phyloP scores from a whole-genome alignment of 2,888 invertebrate species.

The Octonoba sinensis region DNA sequence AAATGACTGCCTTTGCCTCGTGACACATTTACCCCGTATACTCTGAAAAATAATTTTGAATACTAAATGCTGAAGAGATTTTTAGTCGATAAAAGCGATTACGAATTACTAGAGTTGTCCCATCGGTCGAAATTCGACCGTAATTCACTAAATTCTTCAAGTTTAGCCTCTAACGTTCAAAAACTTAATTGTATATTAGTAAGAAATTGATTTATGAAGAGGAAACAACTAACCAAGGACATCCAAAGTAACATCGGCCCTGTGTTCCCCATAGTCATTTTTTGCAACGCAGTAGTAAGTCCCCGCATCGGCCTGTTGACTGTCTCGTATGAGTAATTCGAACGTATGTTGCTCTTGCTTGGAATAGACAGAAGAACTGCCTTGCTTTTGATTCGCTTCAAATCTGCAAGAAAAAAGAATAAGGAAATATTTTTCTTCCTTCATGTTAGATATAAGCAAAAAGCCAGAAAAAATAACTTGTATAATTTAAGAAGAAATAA shows the following conservation, averaged over 20 bases:
- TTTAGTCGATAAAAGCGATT: too few species aligned
- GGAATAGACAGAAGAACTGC: constrained; percentile 7
- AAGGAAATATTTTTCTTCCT: neutral
- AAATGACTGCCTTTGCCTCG: too few species aligned
- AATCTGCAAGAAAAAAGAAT: constrained; percentile 19
- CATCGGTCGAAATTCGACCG: too few species aligned
- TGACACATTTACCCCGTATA: too few species aligned
- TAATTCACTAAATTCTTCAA: too few species aligned
- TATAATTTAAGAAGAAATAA: neutral
- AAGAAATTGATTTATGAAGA: neutral
- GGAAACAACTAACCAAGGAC: constrained; percentile 32
- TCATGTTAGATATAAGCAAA: neutral
- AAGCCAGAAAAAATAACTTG: neutral
- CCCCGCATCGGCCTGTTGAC: constrained; percentile 56
- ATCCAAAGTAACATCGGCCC: constrained; percentile 41
- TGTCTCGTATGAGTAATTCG: constrained; percentile 52
- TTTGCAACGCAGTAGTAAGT: constrained; percentile 41
- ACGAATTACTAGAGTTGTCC: too few species aligned
- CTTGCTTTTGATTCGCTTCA: constrained; percentile 46
- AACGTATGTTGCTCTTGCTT: constrained; percentile 49
- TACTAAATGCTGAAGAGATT: too few species aligned
- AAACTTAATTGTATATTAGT: too few species aligned
- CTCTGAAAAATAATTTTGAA: too few species aligned
- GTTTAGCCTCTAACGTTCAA: too few species aligned
- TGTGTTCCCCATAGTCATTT: constrained; percentile 53